phyloP scores from a whole-genome alignment of 1,140 invertebrate genomes.

The Orius laevigatus region DNA sequence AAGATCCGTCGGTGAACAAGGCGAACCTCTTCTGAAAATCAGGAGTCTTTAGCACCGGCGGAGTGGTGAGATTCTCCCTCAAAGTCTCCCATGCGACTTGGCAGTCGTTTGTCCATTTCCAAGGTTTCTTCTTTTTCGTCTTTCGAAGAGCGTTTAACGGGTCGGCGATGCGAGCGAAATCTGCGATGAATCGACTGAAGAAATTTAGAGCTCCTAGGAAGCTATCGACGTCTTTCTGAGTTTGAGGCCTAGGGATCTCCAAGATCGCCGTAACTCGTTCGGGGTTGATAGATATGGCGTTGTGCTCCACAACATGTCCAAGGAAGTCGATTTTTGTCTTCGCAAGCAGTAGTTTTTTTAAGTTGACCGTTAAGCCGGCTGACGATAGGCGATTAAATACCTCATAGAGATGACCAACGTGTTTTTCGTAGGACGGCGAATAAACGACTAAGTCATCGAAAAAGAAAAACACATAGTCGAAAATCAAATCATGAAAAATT shows the following conservation, averaged over 20 bases:
- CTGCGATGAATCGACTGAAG: not conserved
- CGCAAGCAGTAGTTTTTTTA: slow-evolving; percentile 14
- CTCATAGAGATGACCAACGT: slow-evolving; percentile 14
- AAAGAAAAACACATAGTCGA: slow-evolving; percentile 16
- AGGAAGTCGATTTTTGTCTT: slow-evolving; percentile 1
- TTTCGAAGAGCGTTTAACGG: not conserved
- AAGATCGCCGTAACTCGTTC: slow-evolving; percentile 7
- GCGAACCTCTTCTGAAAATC: not conserved
- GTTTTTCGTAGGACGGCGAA: slow-evolving; percentile 13
- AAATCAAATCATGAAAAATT: slow-evolving; percentile 12
- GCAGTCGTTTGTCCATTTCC: not conserved
- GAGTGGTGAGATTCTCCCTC: not conserved
- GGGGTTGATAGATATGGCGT: slow-evolving; percentile 5
- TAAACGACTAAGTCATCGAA: slow-evolving; percentile 24
- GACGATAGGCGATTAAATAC: slow-evolving; percentile 13
- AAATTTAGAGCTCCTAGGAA: slow-evolving; percentile 1
- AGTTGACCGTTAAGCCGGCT: slow-evolving; percentile 17
- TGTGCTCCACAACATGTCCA: slow-evolving; percentile 8
- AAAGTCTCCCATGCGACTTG: not conserved
- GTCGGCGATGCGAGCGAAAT: not conserved
- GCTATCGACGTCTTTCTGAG: not conserved
- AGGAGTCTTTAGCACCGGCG: not conserved
- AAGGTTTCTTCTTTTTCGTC: too few relatives aligned
- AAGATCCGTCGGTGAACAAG: not conserved
- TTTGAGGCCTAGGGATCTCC: slow-evolving; percentile 13